A percentile compares a stretch with the other conserved stretches of the same genome.
Conservation (phyloP, 1,140 invertebrate genomes). For the Drosophila equinoxialis region DNA sequence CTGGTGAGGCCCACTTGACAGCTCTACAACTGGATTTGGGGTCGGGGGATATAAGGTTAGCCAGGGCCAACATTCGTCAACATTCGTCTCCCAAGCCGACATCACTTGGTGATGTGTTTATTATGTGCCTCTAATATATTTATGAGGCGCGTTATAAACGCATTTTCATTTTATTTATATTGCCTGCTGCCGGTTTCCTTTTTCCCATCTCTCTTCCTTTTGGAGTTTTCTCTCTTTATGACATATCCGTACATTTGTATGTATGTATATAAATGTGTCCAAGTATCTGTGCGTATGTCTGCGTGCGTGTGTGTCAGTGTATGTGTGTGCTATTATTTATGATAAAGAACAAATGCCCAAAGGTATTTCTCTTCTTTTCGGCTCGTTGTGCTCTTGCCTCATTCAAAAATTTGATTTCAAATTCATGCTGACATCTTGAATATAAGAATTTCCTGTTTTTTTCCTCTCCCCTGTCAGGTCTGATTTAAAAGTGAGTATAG, state of each 20-base stretch:
- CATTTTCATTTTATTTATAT: conserved; percentile 78
- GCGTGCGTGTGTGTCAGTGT: background rate
- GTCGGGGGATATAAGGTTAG: conserved; percentile 15
- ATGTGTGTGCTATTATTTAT: conserved; percentile 53
- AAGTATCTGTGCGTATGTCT: background rate
- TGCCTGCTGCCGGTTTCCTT: conserved; percentile 31
- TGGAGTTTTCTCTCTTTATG: conserved; percentile 1
- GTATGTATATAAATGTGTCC: background rate
- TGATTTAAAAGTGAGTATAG: conserved; percentile 2
- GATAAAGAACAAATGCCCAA: conserved; percentile 56
- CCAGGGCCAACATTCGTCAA: conserved; percentile 36
- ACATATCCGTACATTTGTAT: background rate
- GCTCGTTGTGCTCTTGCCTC: conserved; percentile 3
- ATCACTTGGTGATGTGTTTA: conserved; percentile 76
- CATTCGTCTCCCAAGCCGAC: conserved; percentile 68
- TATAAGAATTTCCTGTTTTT: conserved; percentile 19
- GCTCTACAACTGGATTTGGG: conserved; percentile 26
- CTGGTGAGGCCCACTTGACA: conserved; percentile 68
- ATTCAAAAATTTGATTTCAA: conserved; percentile 72
- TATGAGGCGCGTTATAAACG: conserved; percentile 81
- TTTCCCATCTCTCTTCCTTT: conserved; percentile 1
- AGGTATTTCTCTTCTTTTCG: conserved; percentile 56
- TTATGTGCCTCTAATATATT: conserved; percentile 80
- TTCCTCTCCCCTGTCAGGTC: conserved; percentile 28
- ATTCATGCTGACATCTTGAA: conserved; percentile 69